These are phyloP conservation scores for Alloplasta piceator DNA, from an alignment of 2,888 invertebrate species.

Conservation along the genomic window DNA sequence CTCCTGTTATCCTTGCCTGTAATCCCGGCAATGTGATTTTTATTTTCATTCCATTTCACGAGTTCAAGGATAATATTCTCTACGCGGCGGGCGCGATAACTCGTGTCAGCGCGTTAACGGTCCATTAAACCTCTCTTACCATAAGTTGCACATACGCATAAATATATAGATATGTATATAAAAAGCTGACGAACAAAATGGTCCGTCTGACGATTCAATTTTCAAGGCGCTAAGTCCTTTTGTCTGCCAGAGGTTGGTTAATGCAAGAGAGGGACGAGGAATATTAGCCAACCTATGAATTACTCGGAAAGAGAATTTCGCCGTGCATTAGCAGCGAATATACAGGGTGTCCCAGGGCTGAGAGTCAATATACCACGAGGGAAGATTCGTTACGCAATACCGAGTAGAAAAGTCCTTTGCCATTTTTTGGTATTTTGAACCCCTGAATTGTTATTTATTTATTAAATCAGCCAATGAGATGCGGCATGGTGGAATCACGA, in stretches of 20 bases:
- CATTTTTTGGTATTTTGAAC: no score
- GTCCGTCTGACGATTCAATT: no score
- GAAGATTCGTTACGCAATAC: no score
- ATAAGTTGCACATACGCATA: neutral
- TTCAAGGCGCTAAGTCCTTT: no score
- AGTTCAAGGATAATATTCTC: slow-evolving; percentile 69
- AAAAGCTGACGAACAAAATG: no score
- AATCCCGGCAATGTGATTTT: slow-evolving; percentile 69
- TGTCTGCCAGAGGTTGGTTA: no score
- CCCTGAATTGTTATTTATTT: no score
- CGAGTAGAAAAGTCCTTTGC: no score
- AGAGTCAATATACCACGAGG: no score
- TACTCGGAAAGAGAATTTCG: slow-evolving; percentile 21
- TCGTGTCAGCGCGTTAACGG: slow-evolving; percentile 71
- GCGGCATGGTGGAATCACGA: no score
- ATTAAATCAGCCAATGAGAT: no score
- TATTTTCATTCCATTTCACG: slow-evolving; percentile 44
- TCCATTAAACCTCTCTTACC: slow-evolving; percentile 69
- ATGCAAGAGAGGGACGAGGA: slow-evolving; percentile 2
- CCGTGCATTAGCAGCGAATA: slow-evolving; percentile 19
- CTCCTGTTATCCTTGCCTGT: slow-evolving; percentile 73
- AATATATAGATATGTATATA: slow-evolving; percentile 7
- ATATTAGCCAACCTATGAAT: slow-evolving; percentile 36
- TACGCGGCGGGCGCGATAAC: slow-evolving; percentile 66
- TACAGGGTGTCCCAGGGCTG: no score